A percentile compares a stretch with the other conserved stretches of the same genome.
phyloP scores from a whole-genome alignment of 92 coral and sea anemone species.

The Phenganax stokvisi region DNA sequence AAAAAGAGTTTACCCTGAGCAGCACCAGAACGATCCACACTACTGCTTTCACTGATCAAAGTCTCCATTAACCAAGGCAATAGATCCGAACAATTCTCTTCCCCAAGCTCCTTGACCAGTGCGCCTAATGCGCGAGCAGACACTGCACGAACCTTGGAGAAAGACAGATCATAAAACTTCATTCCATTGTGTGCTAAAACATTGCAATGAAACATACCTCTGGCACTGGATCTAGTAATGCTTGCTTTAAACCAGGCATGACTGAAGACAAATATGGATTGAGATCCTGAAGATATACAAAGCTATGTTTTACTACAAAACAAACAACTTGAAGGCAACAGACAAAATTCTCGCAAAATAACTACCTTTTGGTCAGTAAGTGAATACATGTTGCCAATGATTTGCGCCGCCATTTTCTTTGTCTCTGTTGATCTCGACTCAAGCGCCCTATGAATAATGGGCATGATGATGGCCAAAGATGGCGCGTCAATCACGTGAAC shows the following conservation, averaged over 20 bases:
- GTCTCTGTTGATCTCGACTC: slow-evolving; percentile 87
- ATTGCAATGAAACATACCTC: slow-evolving; percentile 54
- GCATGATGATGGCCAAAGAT: slow-evolving; percentile 95
- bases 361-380: slow-evolving; percentile 90
- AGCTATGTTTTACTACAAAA: not conserved
- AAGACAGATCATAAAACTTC: not conserved
- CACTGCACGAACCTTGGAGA: slow-evolving; percentile 75
- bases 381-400: slow-evolving; percentile 95
- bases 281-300: slow-evolving; percentile 60
- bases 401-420: slow-evolving; percentile 97
- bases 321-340: too few species aligned
- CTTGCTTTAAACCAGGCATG: slow-evolving; percentile 93
- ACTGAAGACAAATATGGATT: slow-evolving; percentile 80
- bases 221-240: slow-evolving; percentile 89
- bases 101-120: slow-evolving; percentile 94
- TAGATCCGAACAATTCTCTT: slow-evolving; percentile 84
- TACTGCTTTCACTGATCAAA: slow-evolving; percentile 87
- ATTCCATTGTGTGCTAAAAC: not conserved
- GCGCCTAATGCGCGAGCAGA: slow-evolving; percentile 98
- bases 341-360: not conserved
- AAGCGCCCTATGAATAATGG: slow-evolving; percentile 91
- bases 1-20: slow-evolving; percentile 71
- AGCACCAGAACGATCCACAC: slow-evolving; percentile 97
- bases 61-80: slow-evolving; percentile 98
- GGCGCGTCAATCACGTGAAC: slow-evolving; percentile 98